Evolutionary conservation across 1,140 invertebrate species (phyloP).

Genomic region (Sycophila sp.): DNA sequence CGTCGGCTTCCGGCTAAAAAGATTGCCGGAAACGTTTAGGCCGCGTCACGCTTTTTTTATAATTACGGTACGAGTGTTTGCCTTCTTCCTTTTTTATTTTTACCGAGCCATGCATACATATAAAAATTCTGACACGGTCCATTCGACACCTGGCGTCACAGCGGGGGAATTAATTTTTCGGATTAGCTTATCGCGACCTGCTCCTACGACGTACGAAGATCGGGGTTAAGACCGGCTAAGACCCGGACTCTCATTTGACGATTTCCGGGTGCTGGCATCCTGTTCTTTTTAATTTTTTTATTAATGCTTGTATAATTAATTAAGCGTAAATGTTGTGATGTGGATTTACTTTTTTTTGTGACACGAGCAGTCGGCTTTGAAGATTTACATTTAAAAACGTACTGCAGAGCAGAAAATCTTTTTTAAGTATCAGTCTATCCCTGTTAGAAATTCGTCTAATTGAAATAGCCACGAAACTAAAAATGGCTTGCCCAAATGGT

Average conservation of each 20-base stretch:
- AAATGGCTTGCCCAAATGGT: too few relatives aligned
- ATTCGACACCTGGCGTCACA: slow-evolving; percentile 56
- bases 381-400: too few relatives aligned
- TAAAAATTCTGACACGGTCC: slow-evolving; percentile 35
- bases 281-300: background rate
- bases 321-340: too few relatives aligned
- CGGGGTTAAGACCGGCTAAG: slow-evolving; percentile 57
- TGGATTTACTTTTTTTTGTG: background rate
- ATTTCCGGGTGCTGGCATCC: slow-evolving; percentile 48
- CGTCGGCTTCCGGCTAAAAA: slow-evolving; percentile 52
- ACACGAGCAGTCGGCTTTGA: background rate
- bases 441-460: too few relatives aligned
- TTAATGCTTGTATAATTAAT: too few relatives aligned
- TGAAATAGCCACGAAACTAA: too few relatives aligned
- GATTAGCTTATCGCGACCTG: slow-evolving; percentile 64
- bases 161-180: slow-evolving; percentile 63
- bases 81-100: background rate
- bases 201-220: slow-evolving; percentile 43
- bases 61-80: slow-evolving; percentile 46
- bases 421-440: too few relatives aligned
- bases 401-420: too few relatives aligned
- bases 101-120: background rate
- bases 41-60: slow-evolving; percentile 62
- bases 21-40: slow-evolving; percentile 59
- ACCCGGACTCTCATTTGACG: slow-evolving; percentile 52